A percentile compares a stretch with the other conserved stretches of the same genome.
phyloP scores from a whole-genome alignment of 2,113 vertebrate species.

The Noctilio leporinus region DNA sequence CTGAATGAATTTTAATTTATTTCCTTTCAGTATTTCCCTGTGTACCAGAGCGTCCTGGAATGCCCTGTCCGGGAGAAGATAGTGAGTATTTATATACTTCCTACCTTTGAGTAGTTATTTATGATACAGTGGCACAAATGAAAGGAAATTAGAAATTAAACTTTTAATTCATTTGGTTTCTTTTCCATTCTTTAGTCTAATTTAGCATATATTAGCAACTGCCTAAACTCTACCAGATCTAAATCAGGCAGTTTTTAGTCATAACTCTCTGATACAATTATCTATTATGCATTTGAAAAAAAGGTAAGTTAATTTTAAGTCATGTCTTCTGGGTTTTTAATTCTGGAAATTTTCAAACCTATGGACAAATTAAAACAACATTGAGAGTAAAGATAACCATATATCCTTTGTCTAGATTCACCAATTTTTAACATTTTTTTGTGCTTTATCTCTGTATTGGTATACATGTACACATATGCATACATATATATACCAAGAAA shows the following conservation, averaged over 20 bases:
- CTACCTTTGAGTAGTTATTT: background rate
- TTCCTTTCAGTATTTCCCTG: slow-evolving; percentile 92
- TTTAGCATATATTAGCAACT: background rate
- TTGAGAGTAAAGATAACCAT: background rate
- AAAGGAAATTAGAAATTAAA: background rate
- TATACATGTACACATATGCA: background rate
- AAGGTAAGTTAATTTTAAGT: background rate
- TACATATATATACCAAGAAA: background rate
- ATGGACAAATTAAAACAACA: background rate
- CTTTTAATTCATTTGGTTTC: background rate
- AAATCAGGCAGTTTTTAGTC: background rate
- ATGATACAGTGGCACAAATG: background rate
- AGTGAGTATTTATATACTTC: slow-evolving; percentile 84
- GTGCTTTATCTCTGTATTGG: background rate
- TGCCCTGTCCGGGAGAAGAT: slow-evolving; percentile 98
- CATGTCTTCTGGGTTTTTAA: background rate
- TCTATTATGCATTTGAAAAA: background rate
- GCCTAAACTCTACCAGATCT: background rate
- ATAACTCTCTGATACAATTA: background rate
- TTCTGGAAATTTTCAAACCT: slow-evolving; percentile 25
- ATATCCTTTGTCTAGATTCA: background rate
- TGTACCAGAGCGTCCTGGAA: slow-evolving; percentile 94
- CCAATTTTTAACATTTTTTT: background rate
- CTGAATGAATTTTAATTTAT: slow-evolving; percentile 42
- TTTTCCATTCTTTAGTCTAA: background rate